Evolutionary conservation across 2,113 vertebrate genomes (phyloP).

Genomic region (Canis aureus): DNA sequence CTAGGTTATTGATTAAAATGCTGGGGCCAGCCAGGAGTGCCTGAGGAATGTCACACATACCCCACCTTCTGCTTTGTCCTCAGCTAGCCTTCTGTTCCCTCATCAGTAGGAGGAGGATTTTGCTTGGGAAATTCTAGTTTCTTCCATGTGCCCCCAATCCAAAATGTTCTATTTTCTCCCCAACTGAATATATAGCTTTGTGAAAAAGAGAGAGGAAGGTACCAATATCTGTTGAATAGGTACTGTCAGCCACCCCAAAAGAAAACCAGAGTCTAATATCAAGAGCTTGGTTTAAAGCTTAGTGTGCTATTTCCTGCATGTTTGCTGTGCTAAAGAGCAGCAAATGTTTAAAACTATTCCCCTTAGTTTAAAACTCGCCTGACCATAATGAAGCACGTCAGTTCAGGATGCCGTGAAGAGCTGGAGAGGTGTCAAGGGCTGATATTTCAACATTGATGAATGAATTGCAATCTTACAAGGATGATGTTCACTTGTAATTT

Average conservation of each 20-base stretch:
- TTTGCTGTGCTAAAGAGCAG: constrained; percentile 7
- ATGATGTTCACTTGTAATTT: neutral
- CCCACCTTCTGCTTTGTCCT: too few species aligned
- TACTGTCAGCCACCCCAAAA: neutral
- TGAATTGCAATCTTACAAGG: neutral
- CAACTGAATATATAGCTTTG: neutral
- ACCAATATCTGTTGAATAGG: neutral
- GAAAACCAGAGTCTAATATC: neutral
- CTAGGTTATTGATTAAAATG: too few species aligned
- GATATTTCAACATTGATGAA: neutral
- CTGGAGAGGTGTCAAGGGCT: neutral
- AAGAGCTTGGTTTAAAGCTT: neutral
- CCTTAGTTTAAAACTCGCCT: neutral
- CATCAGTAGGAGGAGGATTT: neutral
- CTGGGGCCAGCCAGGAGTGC: too few species aligned
- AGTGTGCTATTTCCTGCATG: neutral
- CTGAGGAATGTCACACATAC: too few species aligned
- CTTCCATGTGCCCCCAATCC: neutral
- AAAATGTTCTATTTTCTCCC: neutral
- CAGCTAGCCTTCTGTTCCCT: too few species aligned
- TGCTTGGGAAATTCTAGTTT: neutral
- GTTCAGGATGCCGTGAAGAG: neutral
- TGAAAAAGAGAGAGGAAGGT: neutral
- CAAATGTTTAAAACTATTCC: neutral
- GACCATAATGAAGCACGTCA: neutral